Conservation (phyloP, 2,113 vertebrate genomes). For the Setophaga petechia region DNA sequence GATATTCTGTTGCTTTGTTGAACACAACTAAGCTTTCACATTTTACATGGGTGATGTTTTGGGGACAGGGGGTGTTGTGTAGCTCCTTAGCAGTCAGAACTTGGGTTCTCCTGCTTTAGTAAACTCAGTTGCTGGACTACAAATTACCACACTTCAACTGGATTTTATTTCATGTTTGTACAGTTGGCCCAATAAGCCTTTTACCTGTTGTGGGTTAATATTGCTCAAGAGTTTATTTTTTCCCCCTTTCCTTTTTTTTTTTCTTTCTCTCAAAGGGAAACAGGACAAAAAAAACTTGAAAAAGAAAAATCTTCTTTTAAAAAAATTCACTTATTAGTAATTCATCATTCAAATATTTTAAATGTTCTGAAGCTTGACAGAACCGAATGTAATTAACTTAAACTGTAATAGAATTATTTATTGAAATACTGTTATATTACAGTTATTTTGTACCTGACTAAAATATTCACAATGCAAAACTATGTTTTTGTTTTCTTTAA, state of each 20-base stretch:
- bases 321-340: neutral
- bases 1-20: neutral
- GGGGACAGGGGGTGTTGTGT: no score
- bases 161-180: neutral
- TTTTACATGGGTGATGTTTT: neutral
- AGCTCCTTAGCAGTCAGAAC: neutral
- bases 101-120: neutral
- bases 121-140: neutral
- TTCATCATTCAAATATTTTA: neutral
- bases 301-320: neutral
- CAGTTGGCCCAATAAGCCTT: neutral
- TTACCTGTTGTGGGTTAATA: neutral
- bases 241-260: neutral
- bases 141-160: neutral
- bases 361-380: neutral
- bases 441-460: neutral
- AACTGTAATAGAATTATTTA: neutral
- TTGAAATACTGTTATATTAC: neutral
- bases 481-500: constrained; percentile 60
- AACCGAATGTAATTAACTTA: neutral
- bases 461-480: neutral
- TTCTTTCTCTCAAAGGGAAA: neutral
- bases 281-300: neutral
- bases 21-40: neutral
- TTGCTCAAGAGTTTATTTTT: neutral